Base-by-base conservation (phyloP, 1,140 invertebrate genomes). In the Nasonia giraulti region DNA sequence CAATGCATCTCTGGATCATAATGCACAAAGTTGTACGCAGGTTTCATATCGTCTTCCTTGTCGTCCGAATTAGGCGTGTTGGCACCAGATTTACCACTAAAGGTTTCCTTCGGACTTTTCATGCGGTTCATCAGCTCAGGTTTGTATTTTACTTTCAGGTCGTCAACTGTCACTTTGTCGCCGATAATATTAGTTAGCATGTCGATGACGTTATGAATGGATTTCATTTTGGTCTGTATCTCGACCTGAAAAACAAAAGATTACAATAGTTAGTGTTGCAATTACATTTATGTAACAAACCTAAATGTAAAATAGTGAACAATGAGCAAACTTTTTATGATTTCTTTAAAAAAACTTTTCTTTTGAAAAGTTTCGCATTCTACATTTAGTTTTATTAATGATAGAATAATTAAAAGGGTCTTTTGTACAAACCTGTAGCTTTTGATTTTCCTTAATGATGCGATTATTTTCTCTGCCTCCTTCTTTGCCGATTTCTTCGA, bases 1-100 rank as follows among this genome's bases (percentile, higher is more conserved):
- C 97, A 97, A 92, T 97, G 96, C 93, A 97, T 95, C 92, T 97
- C 96, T 0, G 96, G 96, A 93, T 98, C 97, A 89, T 96, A 97
- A 92, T 97, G 96, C 50, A 97, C 95, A 89, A 96, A 96, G 94
- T 97, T 97, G 91, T 95, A 95, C 89, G 95, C 94, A 12, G 91
- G 91, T 85, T 91, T 92, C 20, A 90, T 90, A 33, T 92, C 89
- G 0, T 89, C 82, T 0, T 89, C 80, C 83, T 86, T 88, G 10
- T 91, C 92, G 86, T 93, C 91, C 83, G 92, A 82, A 88, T 94
- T 89, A 2, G 92, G 91, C 7, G 91, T 90, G 44, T 82, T 82
- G 8, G 44, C 69, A 12, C 88, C 88, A 7, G 89, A 91, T 74
- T 92, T 93, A 68, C 84, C 88, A 2, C 91, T 87, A 85, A 92